Percentiles rank a stretch among this genome's conserved stretches.
phyloP scores from a whole-genome alignment of 2,888 invertebrate genomes.

The Cepaea hortensis region DNA sequence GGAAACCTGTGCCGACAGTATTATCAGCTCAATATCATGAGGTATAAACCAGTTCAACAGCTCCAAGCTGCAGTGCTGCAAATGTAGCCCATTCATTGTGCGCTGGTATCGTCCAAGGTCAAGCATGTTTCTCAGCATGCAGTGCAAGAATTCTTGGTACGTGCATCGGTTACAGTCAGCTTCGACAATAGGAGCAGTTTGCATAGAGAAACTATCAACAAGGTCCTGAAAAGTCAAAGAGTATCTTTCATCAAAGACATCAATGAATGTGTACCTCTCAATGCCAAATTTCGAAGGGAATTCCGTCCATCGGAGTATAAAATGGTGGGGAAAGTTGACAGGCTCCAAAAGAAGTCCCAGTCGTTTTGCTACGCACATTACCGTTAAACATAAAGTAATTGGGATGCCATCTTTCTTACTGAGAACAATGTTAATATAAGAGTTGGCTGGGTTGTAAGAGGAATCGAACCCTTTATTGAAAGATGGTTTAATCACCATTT shows the following conservation, averaged over 20 bases:
- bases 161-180: constrained; percentile 28
- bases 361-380: constrained; percentile 80
- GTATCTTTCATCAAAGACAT: constrained; percentile 34
- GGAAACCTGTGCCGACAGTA: constrained; percentile 79
- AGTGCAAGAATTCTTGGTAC: constrained; percentile 78
- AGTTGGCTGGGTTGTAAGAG: constrained; percentile 80
- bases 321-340: constrained; percentile 81
- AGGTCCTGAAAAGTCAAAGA: constrained; percentile 7
- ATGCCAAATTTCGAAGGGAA: constrained; percentile 75
- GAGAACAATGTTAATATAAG: constrained; percentile 81
- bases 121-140: constrained; percentile 81
- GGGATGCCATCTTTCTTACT: constrained; percentile 79
- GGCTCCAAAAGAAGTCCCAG: constrained; percentile 81
- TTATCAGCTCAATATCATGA: constrained; percentile 78
- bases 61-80: constrained; percentile 79
- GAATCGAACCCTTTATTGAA: constrained; percentile 79
- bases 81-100: constrained; percentile 77
- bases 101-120: constrained; percentile 79
- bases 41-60: constrained; percentile 79
- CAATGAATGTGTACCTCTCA: constrained; percentile 32
- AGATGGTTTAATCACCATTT: constrained; percentile 79
- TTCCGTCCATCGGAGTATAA: constrained; percentile 80
- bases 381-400: constrained; percentile 80
- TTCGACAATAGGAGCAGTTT: constrained; percentile 3
- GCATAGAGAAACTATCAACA: neutral